phyloP scores from a whole-genome alignment of 2,113 vertebrate species.

The Vombatus ursinus region DNA sequence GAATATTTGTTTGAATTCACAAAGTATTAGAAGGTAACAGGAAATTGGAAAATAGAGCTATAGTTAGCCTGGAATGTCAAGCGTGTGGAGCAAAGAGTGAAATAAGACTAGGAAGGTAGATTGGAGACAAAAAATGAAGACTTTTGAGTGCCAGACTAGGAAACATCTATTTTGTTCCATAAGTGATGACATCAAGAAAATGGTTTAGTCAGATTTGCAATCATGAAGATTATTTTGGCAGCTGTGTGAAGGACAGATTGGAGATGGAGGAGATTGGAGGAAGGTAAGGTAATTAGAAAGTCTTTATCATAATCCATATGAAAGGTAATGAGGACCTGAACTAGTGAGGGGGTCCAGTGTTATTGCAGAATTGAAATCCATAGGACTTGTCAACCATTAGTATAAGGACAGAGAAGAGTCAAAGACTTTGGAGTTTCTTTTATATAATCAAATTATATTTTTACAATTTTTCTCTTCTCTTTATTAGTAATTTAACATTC shows the following conservation, averaged over 20 bases:
- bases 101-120: neutral
- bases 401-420: neutral
- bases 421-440: neutral
- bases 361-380: neutral
- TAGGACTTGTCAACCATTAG: neutral
- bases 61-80: neutral
- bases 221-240: too few species aligned
- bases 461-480: neutral
- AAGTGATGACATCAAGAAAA: neutral
- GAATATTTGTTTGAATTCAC: neutral
- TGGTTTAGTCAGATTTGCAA: neutral
- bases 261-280: neutral
- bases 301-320: neutral
- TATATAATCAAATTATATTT: neutral
- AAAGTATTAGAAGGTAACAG: neutral
- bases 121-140: neutral
- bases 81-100: neutral
- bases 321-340: neutral
- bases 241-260: neutral
- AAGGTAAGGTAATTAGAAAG: neutral
- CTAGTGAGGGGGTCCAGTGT: neutral
- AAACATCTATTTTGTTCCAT: neutral
- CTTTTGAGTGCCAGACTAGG: neutral
- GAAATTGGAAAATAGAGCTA: neutral
- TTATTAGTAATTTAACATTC: neutral